A percentile compares a stretch with the other conserved stretches of the same genome.
These are phyloP conservation scores for Megastigmus dorsalis DNA, from an alignment of 2,888 invertebrate genomes.

Conservation along the genomic window DNA sequence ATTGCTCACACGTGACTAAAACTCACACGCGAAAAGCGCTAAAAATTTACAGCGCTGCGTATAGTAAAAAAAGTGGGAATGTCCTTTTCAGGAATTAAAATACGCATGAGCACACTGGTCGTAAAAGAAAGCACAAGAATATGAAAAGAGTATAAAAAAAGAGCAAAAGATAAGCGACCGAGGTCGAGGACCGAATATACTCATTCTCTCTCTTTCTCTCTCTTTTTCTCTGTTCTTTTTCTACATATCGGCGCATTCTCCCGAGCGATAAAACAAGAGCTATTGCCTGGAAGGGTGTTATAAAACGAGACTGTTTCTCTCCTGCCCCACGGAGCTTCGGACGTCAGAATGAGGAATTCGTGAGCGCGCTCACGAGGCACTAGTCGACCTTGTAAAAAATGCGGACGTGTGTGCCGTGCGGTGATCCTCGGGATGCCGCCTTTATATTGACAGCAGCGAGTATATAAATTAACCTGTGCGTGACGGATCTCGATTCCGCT, in stretches of 20 bases:
- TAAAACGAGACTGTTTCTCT: conserved; percentile 6
- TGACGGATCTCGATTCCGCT: conserved; percentile 14
- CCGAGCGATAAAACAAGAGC: conserved; percentile 5
- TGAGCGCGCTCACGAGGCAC: conserved; percentile 46
- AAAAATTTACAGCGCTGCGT: too few relatives aligned
- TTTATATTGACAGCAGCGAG: conserved; percentile 20
- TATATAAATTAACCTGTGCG: conserved; percentile 21
- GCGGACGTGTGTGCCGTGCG: conserved; percentile 58
- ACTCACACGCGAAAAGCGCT: too few relatives aligned
- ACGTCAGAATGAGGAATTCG: conserved; percentile 13
- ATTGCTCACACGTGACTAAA: too few relatives aligned
- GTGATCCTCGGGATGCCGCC: conserved; percentile 12
- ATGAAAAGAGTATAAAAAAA: neutral
- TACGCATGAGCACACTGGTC: too few relatives aligned
- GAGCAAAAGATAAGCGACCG: neutral
- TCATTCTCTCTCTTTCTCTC: neutral
- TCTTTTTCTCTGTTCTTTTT: neutral
- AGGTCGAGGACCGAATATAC: conserved; percentile 30
- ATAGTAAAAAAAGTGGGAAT: too few relatives aligned
- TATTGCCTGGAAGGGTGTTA: neutral
- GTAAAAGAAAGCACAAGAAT: too few relatives aligned
- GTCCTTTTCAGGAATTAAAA: too few relatives aligned
- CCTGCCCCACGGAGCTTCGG: neutral
- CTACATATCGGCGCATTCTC: neutral
- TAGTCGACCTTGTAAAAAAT: conserved; percentile 67